Evolutionary conservation across 2,888 invertebrate genomes (phyloP).

Genomic region (Nymphalis urticae): DNA sequence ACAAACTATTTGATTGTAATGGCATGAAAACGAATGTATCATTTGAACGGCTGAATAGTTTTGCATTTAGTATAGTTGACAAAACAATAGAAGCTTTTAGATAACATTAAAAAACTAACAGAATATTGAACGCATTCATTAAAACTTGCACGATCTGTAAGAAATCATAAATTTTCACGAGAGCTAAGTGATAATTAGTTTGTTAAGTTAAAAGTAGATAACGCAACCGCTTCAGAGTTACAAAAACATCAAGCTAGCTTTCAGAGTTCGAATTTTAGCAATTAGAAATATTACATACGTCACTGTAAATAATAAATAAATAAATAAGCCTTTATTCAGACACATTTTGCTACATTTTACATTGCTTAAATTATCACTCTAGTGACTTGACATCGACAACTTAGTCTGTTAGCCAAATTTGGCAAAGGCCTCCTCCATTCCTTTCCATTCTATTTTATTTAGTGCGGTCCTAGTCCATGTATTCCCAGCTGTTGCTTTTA

Average conservation of each 20-base stretch:
- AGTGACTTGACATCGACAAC: no score
- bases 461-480: no score
- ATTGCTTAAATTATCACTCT: no score
- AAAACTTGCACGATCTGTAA: constrained; percentile 52
- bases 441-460: no score
- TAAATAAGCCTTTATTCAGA: no score
- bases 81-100: constrained; percentile 62
- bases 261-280: constrained; percentile 29
- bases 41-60: constrained; percentile 54
- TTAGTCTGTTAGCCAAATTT: no score
- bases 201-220: constrained; percentile 12
- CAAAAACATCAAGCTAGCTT: constrained; percentile 17
- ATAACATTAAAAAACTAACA: constrained; percentile 38
- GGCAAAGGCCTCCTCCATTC: no score
- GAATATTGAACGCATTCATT: constrained; percentile 38
- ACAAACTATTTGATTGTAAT: not conserved
- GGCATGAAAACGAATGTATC: constrained; percentile 60
- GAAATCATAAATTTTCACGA: constrained; percentile 54
- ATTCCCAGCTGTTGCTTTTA: no score
- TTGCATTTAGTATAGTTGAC: constrained; percentile 63
- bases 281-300: constrained; percentile 16
- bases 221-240: constrained; percentile 21
- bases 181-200: constrained; percentile 41
- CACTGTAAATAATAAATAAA: no score
- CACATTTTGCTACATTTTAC: no score